phyloP scores from a whole-genome alignment of 2,888 invertebrate genomes.

The Venustoraphidia nigricollis region DNA sequence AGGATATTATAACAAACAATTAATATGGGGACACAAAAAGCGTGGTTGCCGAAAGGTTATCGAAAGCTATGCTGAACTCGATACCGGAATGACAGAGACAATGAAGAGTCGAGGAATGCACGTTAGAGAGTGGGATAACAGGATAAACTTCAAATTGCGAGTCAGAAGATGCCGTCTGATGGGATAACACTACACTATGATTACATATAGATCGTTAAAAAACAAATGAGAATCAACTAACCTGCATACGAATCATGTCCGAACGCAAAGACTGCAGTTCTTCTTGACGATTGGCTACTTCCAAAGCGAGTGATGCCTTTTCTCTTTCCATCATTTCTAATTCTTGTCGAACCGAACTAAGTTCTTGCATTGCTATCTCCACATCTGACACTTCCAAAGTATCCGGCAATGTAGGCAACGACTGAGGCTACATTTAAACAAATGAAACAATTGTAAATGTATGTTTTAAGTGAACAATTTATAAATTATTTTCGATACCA shows the following conservation, averaged over 20 bases:
- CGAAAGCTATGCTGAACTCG: too few species aligned
- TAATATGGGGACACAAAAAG: too few species aligned
- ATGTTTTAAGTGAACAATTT: background rate
- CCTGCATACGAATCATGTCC: slow-evolving; percentile 57
- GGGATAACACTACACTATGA: too few species aligned
- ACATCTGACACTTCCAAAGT: slow-evolving; percentile 12
- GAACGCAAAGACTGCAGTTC: slow-evolving; percentile 51
- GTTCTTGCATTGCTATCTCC: slow-evolving; percentile 36
- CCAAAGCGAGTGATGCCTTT: slow-evolving; percentile 45
- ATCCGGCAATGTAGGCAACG: slow-evolving; percentile 5
- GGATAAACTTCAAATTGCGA: too few species aligned
- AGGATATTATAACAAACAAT: too few species aligned
- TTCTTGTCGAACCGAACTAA: slow-evolving; percentile 46
- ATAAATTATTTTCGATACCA: background rate
- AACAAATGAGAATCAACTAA: slow-evolving; percentile 19
- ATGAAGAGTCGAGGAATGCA: too few species aligned
- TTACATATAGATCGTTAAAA: too few species aligned
- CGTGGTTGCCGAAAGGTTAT: too few species aligned
- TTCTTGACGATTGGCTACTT: slow-evolving; percentile 45
- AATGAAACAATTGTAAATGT: too few species aligned
- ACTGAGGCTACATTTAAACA: slow-evolving; percentile 4
- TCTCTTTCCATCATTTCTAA: slow-evolving; percentile 47
- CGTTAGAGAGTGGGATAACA: too few species aligned
- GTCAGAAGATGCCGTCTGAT: too few species aligned
- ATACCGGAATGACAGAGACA: too few species aligned